A percentile compares a stretch with the other conserved stretches of the same genome.
These are phyloP conservation scores for Cyanoramphus novaezelandiae DNA, from an alignment of 2,113 vertebrate species.

Conservation along the genomic window DNA sequence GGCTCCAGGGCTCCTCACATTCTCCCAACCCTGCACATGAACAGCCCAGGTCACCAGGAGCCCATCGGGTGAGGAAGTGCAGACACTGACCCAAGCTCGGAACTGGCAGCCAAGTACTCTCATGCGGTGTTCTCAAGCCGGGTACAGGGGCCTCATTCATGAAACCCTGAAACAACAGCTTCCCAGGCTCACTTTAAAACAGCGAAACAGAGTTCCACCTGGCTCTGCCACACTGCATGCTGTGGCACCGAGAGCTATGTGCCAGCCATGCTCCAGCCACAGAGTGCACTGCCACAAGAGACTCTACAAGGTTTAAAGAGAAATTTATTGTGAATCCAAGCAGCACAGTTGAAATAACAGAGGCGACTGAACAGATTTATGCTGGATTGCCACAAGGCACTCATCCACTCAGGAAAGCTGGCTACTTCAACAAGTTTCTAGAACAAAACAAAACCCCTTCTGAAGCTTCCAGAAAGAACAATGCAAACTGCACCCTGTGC, in stretches of 20 bases:
- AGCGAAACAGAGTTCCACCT: background rate
- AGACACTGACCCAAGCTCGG: background rate
- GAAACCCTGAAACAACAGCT: background rate
- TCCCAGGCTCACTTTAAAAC: background rate
- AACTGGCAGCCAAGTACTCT: background rate
- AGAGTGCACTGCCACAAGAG: background rate
- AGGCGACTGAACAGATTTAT: background rate
- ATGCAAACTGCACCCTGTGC: background rate
- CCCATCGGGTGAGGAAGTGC: accelerated
- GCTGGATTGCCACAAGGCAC: conserved; percentile 21
- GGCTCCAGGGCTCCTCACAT: background rate
- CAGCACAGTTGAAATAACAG: background rate
- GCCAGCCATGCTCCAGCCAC: background rate
- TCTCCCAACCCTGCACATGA: background rate
- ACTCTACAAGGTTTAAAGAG: background rate
- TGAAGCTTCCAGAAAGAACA: conserved; percentile 55
- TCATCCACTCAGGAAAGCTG: background rate
- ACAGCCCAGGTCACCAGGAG: accelerated
- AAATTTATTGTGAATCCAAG: background rate
- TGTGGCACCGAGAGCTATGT: background rate
- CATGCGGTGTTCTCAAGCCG: background rate
- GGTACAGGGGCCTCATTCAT: background rate
- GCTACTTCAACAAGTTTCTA: conserved; percentile 2
- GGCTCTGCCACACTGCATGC: background rate
- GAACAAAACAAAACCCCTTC: background rate